These are phyloP conservation scores for Zygogramma bicolorata DNA, from an alignment of 2,888 invertebrate genomes.

Conservation along the genomic window DNA sequence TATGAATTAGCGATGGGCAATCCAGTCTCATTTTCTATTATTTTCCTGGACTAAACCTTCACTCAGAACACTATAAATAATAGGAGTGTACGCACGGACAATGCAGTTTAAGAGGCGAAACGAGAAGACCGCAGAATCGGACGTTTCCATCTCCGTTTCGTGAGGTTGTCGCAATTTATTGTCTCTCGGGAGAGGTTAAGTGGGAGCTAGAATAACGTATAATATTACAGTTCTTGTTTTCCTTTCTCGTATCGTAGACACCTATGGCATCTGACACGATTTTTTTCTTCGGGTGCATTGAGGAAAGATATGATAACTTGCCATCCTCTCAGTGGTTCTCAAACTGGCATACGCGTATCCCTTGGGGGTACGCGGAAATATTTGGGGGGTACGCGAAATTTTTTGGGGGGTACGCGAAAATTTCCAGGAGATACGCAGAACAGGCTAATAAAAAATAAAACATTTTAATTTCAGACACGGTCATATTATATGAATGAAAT, in stretches of 20 bases:
- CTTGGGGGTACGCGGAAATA: too few species aligned
- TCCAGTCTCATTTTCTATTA: too few species aligned
- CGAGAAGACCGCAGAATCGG: background rate
- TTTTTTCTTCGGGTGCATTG: background rate
- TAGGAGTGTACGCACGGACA: background rate
- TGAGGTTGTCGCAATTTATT: background rate
- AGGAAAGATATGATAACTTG: too few species aligned
- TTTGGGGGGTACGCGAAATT: too few species aligned
- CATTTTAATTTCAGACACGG: too few species aligned
- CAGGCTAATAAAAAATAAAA: too few species aligned
- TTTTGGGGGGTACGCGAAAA: too few species aligned
- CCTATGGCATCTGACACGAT: background rate
- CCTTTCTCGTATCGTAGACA: background rate
- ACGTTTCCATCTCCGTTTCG: background rate
- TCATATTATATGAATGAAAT: too few species aligned
- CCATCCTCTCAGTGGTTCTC: too few species aligned
- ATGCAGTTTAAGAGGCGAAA: background rate
- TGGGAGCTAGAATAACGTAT: constrained; percentile 6
- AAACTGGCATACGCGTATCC: too few species aligned
- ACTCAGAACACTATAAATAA: background rate
- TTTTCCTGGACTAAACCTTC: background rate
- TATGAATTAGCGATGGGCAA: too few species aligned
- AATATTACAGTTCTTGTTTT: background rate
- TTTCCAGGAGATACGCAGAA: too few species aligned
- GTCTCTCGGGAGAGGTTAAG: background rate